Percentiles rank a stretch among this genome's conserved stretches.
phyloP scores from a whole-genome alignment of 2,888 invertebrate species.

The Volucella inflata region DNA sequence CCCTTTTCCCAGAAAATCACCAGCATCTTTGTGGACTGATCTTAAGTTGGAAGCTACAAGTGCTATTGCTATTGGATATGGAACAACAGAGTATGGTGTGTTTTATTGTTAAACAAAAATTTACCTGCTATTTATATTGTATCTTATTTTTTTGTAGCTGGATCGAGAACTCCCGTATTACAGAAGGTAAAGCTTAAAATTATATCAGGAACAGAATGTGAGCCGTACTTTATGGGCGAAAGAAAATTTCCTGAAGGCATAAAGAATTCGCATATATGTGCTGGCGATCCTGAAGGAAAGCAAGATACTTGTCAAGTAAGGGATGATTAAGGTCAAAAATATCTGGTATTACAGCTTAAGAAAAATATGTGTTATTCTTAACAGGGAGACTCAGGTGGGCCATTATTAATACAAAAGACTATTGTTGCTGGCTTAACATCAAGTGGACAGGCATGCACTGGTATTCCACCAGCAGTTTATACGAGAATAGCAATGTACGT shows the following conservation, averaged over 20 bases:
- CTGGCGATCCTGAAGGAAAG: conserved; percentile 76
- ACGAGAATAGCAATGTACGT: conserved; percentile 61
- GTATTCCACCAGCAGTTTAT: conserved; percentile 63
- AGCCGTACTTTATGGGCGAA: conserved; percentile 24
- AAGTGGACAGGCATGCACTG: conserved; percentile 71
- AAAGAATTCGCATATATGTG: conserved; percentile 78
- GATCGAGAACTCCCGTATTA: conserved; percentile 4
- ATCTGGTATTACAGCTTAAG: neutral
- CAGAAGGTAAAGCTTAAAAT: conserved; percentile 32
- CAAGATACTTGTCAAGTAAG: conserved; percentile 76
- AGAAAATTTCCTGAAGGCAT: conserved; percentile 74
- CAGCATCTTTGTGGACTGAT: neutral
- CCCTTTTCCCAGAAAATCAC: neutral
- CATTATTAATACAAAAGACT: conserved; percentile 63
- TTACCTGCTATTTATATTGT: neutral
- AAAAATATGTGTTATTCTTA: conserved; percentile 53
- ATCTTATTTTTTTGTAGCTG: conserved; percentile 23
- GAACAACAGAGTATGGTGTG: neutral
- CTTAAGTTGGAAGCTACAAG: neutral
- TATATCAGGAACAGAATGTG: conserved; percentile 2
- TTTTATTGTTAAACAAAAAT: neutral
- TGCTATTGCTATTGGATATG: conserved; percentile 19
- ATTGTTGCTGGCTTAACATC: conserved; percentile 75
- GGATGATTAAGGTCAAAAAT: neutral
- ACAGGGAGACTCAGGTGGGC: conserved; percentile 78